phyloP scores from a whole-genome alignment of 1,140 invertebrate genomes.

The Cotesia typhae region DNA sequence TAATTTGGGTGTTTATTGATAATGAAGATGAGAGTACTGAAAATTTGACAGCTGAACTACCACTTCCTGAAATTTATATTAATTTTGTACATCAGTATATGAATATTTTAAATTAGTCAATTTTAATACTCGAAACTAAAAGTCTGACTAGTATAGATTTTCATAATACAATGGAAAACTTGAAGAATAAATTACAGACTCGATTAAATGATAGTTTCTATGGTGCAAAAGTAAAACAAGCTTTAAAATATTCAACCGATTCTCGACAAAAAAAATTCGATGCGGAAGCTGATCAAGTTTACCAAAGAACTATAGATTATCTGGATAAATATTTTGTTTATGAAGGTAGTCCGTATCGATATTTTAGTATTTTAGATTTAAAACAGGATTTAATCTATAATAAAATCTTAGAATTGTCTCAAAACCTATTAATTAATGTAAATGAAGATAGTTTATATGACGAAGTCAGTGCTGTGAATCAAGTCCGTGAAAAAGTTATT shows the following conservation, averaged over 20 bases:
- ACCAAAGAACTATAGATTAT: slow-evolving; percentile 9
- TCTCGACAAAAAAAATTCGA: neutral
- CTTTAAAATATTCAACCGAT: slow-evolving; percentile 1
- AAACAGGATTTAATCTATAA: slow-evolving; percentile 3
- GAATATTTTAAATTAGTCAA: slow-evolving; percentile 8
- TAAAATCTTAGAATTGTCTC: neutral
- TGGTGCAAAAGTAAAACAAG: slow-evolving; percentile 6
- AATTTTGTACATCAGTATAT: slow-evolving; percentile 4
- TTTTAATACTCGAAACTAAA: slow-evolving; percentile 5
- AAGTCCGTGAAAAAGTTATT: neutral
- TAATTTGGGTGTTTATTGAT: no score
- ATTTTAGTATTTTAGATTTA: slow-evolving; percentile 7
- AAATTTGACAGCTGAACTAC: no score
- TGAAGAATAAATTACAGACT: slow-evolving; percentile 11
- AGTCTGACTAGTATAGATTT: slow-evolving; percentile 11
- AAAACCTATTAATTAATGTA: slow-evolving; percentile 1
- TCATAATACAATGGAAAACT: slow-evolving; percentile 8
- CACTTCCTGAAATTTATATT: neutral
- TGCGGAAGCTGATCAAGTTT: slow-evolving; percentile 5
- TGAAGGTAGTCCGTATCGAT: slow-evolving; percentile 10
- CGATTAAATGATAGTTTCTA: slow-evolving; percentile 3
- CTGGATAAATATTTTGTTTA: neutral
- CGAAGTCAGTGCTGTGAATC: slow-evolving; percentile 5
- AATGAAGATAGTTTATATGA: slow-evolving; percentile 7
- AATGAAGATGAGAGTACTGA: no score